These are phyloP conservation scores for Timandra comae DNA, from an alignment of 2,888 invertebrate genomes.

Conservation along the genomic window DNA sequence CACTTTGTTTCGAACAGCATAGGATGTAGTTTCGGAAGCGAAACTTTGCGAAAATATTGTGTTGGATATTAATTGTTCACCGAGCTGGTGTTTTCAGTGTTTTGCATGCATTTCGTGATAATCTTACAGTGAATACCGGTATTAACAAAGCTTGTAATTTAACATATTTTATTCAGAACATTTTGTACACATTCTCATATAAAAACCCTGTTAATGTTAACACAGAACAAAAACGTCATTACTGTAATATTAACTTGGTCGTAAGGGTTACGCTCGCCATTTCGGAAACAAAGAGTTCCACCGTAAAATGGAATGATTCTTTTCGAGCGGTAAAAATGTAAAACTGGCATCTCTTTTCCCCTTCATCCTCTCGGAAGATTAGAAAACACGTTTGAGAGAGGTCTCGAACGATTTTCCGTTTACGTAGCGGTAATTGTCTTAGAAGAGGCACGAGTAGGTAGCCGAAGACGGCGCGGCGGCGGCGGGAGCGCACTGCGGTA, in stretches of 20 bases:
- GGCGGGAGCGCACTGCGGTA: slow-evolving; percentile 60
- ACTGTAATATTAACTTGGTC: slow-evolving; percentile 33
- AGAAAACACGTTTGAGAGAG: slow-evolving; percentile 67
- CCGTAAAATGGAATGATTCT: slow-evolving; percentile 33
- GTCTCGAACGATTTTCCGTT: slow-evolving; percentile 69
- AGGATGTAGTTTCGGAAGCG: slow-evolving; percentile 48
- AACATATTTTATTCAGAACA: slow-evolving; percentile 31
- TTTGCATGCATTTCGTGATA: slow-evolving; percentile 33
- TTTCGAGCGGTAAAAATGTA: slow-evolving; percentile 42
- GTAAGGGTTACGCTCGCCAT: slow-evolving; percentile 29
- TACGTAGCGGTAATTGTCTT: slow-evolving; percentile 72
- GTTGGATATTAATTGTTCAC: slow-evolving; percentile 55
- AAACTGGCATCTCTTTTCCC: slow-evolving; percentile 41
- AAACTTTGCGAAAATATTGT: slow-evolving; percentile 66
- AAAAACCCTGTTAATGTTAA: slow-evolving; percentile 29
- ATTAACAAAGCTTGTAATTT: slow-evolving; percentile 27
- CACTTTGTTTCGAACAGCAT: slow-evolving; percentile 52
- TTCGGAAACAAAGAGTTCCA: slow-evolving; percentile 26
- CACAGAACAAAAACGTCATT: slow-evolving; percentile 27
- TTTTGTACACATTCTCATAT: slow-evolving; percentile 23
- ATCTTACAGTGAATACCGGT: slow-evolving; percentile 25
- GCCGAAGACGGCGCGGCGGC: slow-evolving; percentile 35
- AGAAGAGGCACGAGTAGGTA: slow-evolving; percentile 58
- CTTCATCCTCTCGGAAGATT: slow-evolving; percentile 54
- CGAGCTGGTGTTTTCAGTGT: slow-evolving; percentile 38